phyloP scores from a whole-genome alignment of 2,888 invertebrate genomes.

The Odiellus spinosus region DNA sequence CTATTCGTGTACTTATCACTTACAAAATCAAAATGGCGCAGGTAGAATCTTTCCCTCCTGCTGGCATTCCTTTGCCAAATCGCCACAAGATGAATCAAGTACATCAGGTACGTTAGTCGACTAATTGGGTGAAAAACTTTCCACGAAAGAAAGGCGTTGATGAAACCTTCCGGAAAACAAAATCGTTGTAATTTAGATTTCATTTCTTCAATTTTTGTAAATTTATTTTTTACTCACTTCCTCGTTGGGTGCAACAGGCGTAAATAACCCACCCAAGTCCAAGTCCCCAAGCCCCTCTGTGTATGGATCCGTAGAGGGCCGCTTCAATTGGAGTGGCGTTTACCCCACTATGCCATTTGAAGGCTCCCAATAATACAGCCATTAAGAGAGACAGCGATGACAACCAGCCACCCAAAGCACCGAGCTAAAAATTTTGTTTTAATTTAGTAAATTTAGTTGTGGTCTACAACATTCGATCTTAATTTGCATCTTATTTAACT shows the following conservation, averaged over 20 bases:
- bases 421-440: no score
- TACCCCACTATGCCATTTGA: no score
- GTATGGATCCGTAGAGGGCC: conserved; percentile 11
- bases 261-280: conserved; percentile 16
- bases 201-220: no score
- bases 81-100: conserved; percentile 16
- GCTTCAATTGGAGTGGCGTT: no score
- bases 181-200: no score
- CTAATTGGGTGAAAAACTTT: conserved; percentile 15
- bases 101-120: conserved; percentile 14
- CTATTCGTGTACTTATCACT: no score
- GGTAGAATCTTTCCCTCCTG: conserved; percentile 14
- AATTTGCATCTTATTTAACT: no score
- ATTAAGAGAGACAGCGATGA: no score
- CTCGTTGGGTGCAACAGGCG: conserved; percentile 13
- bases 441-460: no score
- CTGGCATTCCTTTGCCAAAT: conserved; percentile 15
- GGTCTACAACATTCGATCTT: no score
- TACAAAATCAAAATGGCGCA: conserved; percentile 16
- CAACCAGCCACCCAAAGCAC: no score
- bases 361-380: no score
- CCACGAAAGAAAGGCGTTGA: conserved; percentile 16
- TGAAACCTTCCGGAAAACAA: conserved; percentile 5
- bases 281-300: conserved; percentile 15
- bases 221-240: conserved; percentile 3